Evolutionary conservation across 2,797 vertebrate species (phyloP), one percentile per base, ranked within the genome.

Genomic region (Hyperoplus immaculatus): DNA sequence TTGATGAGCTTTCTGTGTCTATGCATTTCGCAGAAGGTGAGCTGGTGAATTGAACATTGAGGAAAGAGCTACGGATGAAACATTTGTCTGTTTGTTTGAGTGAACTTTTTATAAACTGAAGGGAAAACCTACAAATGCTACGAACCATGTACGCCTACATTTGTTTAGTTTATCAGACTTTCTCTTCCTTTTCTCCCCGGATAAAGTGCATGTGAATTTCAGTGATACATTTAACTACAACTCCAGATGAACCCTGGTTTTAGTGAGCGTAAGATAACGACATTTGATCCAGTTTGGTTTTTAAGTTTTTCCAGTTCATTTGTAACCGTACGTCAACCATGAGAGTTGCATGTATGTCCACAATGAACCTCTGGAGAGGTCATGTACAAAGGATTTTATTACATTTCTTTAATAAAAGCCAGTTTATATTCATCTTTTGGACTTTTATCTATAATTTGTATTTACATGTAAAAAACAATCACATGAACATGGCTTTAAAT

Each of bases 321-420:
- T 96, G 94, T 96, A 96, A 94, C 92, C 94, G 95, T 96, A 96
- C 94, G 96, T 96, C 95, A 94, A 90, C 95, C 94, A 95, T 93
- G 95, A 95, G 96, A 96, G 95, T 95, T 95, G 97, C 97, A 98
- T 98, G 97, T 96, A 86, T 96, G 96, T 96, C 94, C 94, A 96
- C 94, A 95, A 84, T 45, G 82, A 96, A 85, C 96, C 96, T 97
- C 96, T 93, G 91, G 93, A 95, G 96, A 96, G 96, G 95, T 90
- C 82, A 87, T 97, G 96, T 97, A 97, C 95, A 97, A 96, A 96
- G 87, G 95, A 94, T 97, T 98, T 99, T 97, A 98, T 96, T 97
- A 98, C 97, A 96, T 98, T 98, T 99, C 97, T 96, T 97, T 97
- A 98, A 98, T 97, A 98, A 98, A 98, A 96, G 90, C 95, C 95